Base-by-base conservation (phyloP, 2,888 invertebrate species). In the Oligia fasciuncula region DNA sequence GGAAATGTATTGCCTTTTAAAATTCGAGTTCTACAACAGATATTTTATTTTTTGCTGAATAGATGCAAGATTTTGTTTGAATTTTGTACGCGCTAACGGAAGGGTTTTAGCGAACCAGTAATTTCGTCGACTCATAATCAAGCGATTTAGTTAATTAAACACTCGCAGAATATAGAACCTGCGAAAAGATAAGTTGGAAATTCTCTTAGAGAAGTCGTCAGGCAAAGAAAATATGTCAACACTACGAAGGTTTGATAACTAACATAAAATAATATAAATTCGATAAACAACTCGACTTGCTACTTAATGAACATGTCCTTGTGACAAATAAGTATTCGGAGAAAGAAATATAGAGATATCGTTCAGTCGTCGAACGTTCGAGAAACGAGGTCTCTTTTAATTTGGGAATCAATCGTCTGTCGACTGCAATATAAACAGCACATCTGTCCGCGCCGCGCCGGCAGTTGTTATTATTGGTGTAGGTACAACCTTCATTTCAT, bases 381-480 rank as follows among this genome's bases (percentile, higher is more conserved):
- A 73, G 65, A 72, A 76, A 73, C 43, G 60, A 57, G 40, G 40
- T 74, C 63, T 66, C 43, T 65, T 72, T 79, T 83, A 80, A 80
- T 80, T 84, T 75, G 65, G 29, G 57, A 69, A 77, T 77, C 73
- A 76, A 80, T 84, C 46, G 76, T 72, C 65, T 71, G 65, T 72
- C 5, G 49, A 17, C 40, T 54, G 43, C 60, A 66, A 71, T 65
- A 77, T 40, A 57, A 57, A 35, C 11, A 19, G 43, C 35, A 19
- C 4, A 23, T 23, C 67, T 2, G 68, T 23, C 23, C 23, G n/a
- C n/a, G 43, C 69, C 8, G 23, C n/a, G 43, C 69, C 8, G 23
- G 14, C n/a, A 8, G 57, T 40, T 60, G 8, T 40, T 40, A 9
- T 19, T 72, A 11, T 29, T 76, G n/a, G 29, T 54, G 13, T 17